A percentile compares a stretch with the other conserved stretches of the same genome.
Evolutionary conservation across 35 echinoderm and acorn worm species (phyloP).

Genomic region (Strongylocentrotus purpuratus): DNA sequence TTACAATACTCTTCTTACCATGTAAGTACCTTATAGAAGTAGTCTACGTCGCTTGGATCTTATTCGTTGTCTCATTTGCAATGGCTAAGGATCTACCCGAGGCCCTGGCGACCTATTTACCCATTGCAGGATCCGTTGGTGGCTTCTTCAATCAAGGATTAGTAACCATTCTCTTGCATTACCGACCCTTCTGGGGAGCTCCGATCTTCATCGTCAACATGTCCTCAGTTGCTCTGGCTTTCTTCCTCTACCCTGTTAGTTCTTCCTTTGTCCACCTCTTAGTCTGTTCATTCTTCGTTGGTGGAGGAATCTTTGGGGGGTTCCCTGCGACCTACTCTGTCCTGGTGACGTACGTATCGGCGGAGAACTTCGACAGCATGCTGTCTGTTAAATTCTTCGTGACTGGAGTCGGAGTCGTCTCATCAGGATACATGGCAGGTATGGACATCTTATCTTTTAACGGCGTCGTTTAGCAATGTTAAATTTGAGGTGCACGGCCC

Average conservation of each 20-base stretch:
- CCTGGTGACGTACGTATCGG: background rate
- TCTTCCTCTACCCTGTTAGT: constrained; percentile 10
- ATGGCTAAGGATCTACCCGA: background rate
- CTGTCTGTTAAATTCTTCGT: background rate
- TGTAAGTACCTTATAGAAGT: constrained; percentile 12
- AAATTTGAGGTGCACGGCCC: too few species aligned
- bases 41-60: background rate
- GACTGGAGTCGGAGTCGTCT: constrained; percentile 31
- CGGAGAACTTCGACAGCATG: constrained; percentile 4
- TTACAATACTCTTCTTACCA: constrained; percentile 22
- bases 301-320: background rate
- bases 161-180: constrained; percentile 16
- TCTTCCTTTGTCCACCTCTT: background rate
- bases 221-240: background rate
- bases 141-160: constrained; percentile 3
- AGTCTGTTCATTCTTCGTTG: constrained; percentile 32
- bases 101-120: background rate
- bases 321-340: background rate
- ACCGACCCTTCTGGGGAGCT: background rate
- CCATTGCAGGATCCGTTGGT: constrained; percentile 8
- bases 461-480: too few species aligned
- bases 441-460: background rate
- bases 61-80: constrained; percentile 25
- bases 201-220: background rate
- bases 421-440: constrained; percentile 24